phyloP scores from a whole-genome alignment of 2,888 invertebrate species.

The Chrysopilus asiliformis region DNA sequence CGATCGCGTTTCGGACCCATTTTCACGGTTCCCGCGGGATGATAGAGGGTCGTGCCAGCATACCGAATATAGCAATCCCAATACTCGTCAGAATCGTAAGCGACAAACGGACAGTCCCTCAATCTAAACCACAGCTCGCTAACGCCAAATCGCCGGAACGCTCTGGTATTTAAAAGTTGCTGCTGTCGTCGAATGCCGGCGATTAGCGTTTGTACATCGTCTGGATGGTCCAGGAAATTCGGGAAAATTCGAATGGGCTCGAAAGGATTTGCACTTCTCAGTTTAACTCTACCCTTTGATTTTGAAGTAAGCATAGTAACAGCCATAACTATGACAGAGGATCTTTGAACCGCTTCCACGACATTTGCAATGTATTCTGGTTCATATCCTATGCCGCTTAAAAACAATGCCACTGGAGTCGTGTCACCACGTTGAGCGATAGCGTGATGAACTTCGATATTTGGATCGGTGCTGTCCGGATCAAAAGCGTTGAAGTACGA shows the following conservation, averaged over 20 bases:
- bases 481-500: constrained; percentile 38
- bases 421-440: constrained; percentile 24
- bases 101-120: neutral
- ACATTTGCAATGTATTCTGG: neutral
- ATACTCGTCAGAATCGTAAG: constrained; percentile 47
- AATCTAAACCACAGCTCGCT: constrained; percentile 11
- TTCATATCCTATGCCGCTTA: neutral
- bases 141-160: constrained; percentile 32
- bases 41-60: no score
- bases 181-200: constrained; percentile 32
- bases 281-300: constrained; percentile 41
- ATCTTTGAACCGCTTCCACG: neutral
- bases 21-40: no score
- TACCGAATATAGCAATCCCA: constrained; percentile 77
- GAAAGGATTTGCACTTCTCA: constrained; percentile 42
- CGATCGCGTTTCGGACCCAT: no score
- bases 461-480: constrained; percentile 31
- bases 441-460: constrained; percentile 39
- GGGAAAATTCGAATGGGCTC: constrained; percentile 47
- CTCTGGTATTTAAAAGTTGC: constrained; percentile 32
- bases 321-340: constrained; percentile 17
- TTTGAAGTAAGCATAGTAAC: constrained; percentile 38
- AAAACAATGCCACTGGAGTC: constrained; percentile 5
- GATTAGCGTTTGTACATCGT: constrained; percentile 40
- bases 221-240: constrained; percentile 45